phyloP scores from a whole-genome alignment of 2,797 vertebrate species.

The Lepilemur ruficaudatus region DNA sequence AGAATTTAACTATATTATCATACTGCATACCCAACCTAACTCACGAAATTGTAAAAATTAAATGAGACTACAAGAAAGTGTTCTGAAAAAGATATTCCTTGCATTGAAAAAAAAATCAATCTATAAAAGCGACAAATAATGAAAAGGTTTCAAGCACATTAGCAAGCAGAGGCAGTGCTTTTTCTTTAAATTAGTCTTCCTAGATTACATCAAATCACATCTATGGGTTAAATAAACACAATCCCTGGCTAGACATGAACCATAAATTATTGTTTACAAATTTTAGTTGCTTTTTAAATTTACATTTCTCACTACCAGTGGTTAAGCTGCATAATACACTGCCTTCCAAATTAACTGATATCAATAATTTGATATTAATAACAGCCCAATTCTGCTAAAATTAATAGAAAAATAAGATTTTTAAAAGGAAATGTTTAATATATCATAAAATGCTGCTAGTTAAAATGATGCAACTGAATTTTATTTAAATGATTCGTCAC shows the following conservation, averaged over 20 bases:
- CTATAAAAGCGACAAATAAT: background rate
- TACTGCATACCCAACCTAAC: background rate
- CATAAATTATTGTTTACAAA: conserved; percentile 12
- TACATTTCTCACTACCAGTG: background rate
- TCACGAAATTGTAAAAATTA: background rate
- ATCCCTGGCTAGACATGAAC: background rate
- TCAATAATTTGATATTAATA: background rate
- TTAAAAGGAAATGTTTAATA: background rate
- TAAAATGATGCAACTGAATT: conserved; percentile 30
- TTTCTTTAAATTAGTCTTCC: conserved; percentile 20
- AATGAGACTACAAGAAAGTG: background rate
- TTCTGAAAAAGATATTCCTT: conserved; percentile 2
- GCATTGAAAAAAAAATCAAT: background rate
- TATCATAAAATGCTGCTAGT: conserved; percentile 39
- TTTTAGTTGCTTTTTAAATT: conserved; percentile 5
- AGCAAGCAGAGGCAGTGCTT: background rate
- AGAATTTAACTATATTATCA: background rate
- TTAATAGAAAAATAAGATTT: conserved; percentile 17
- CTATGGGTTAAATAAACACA: conserved; percentile 1
- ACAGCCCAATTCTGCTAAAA: conserved; percentile 28
- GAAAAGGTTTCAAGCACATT: background rate
- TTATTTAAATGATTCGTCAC: conserved; percentile 24
- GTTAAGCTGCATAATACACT: background rate
- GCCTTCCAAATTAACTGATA: conserved; percentile 11
- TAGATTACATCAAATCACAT: background rate